Percentiles rank a stretch among this genome's conserved stretches.
These are phyloP conservation scores for Embiotoca jacksoni DNA, from an alignment of 2,113 vertebrate genomes.

Conservation along the genomic window DNA sequence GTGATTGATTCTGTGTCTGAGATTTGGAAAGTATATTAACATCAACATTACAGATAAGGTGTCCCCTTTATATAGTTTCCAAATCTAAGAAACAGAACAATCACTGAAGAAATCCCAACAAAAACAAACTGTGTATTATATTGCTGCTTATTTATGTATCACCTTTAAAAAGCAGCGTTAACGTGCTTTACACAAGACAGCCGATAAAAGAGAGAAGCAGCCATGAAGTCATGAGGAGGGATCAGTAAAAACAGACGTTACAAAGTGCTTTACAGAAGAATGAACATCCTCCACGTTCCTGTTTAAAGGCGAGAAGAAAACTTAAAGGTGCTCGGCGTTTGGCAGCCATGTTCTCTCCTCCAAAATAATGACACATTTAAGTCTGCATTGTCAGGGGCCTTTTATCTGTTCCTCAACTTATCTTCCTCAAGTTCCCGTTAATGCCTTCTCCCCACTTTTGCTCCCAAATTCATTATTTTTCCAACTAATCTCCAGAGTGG, in stretches of 20 bases:
- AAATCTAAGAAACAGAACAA: no score
- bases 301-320: constrained; percentile 30
- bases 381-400: constrained; percentile 67
- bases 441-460: constrained; percentile 76
- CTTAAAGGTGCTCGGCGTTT: constrained; percentile 22
- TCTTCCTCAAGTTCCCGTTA: constrained; percentile 78
- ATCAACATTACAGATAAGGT: no score
- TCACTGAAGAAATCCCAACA: no score
- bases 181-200: no score
- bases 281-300: not conserved
- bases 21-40: no score
- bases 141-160: no score
- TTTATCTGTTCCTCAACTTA: constrained; percentile 71
- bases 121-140: no score
- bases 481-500: constrained; percentile 79
- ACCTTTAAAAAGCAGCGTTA: no score
- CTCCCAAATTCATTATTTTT: constrained; percentile 82
- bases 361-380: constrained; percentile 73
- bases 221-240: not conserved
- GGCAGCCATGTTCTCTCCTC: constrained; percentile 47
- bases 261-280: not conserved
- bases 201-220: no score
- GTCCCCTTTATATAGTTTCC: no score
- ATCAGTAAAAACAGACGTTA: not conserved
- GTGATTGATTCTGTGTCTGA: no score